Percentiles rank a stretch among this genome's conserved stretches.
These are phyloP conservation scores for Eulacestoma nigropectus DNA, from an alignment of 2,113 vertebrate species.

Conservation along the genomic window DNA sequence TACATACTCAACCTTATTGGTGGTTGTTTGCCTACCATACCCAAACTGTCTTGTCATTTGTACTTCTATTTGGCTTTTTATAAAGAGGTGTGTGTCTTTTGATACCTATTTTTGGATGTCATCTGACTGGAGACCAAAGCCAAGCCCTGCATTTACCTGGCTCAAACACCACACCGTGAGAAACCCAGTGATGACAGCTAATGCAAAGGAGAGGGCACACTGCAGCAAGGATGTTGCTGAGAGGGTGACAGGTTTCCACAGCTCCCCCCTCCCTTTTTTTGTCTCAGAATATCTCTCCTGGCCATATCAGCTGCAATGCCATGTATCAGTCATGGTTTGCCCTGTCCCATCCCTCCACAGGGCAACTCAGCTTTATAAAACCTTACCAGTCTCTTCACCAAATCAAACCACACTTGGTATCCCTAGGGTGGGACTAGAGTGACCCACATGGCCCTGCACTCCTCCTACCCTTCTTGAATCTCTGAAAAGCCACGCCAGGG, in stretches of 20 bases:
- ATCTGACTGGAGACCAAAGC: neutral
- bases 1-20: neutral
- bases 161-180: neutral
- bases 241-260: neutral
- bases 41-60: neutral
- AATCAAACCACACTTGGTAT: accelerated
- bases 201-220: neutral
- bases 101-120: neutral
- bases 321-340: neutral
- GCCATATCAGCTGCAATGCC: neutral
- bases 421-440: neutral
- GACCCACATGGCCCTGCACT: neutral
- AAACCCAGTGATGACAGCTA: neutral
- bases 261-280: neutral
- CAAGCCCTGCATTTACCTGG: neutral
- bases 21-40: neutral
- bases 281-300: neutral
- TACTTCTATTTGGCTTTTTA: neutral
- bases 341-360: neutral
- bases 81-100: neutral
- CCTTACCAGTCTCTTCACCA: neutral
- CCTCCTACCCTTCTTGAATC: neutral
- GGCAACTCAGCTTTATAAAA: neutral
- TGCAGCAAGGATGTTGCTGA: neutral
- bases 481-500: neutral